Conservation (phyloP, 2,113 vertebrate genomes). For the Tachycineta bicolor region DNA sequence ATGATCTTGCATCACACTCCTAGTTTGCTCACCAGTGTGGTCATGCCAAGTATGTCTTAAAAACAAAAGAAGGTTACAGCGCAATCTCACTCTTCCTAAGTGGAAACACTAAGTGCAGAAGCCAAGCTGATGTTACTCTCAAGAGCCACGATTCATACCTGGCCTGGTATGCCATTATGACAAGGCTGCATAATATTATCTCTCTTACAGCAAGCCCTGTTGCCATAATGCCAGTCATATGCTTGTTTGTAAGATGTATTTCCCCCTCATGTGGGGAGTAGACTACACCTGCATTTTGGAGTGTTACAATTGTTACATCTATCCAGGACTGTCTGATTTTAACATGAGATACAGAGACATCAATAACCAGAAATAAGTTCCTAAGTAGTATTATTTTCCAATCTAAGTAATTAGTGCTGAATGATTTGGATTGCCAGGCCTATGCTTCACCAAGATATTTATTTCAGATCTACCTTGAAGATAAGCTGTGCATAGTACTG, state of each 20-base stretch:
- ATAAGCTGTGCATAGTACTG: not conserved
- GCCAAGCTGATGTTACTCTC: not conserved
- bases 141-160: not conserved
- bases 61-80: not conserved
- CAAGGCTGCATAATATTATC: not conserved
- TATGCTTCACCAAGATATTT: not conserved
- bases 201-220: not conserved
- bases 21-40: not conserved
- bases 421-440: not conserved
- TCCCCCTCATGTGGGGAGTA: not conserved
- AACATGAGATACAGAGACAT: not conserved
- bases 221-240: not conserved
- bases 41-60: not conserved
- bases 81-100: not conserved
- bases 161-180: not conserved
- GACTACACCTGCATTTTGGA: not conserved
- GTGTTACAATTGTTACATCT: not conserved
- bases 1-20: not conserved
- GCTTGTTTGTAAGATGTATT: not conserved
- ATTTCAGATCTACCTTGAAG: not conserved
- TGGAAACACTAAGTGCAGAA: not conserved
- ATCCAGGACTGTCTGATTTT: not conserved
- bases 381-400: not conserved
- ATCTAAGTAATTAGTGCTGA: not conserved
- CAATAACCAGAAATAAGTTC: not conserved